Evolutionary conservation across 2,888 invertebrate genomes (phyloP), one percentile per base, ranked within the genome.

Genomic region (Agelastica alni): DNA sequence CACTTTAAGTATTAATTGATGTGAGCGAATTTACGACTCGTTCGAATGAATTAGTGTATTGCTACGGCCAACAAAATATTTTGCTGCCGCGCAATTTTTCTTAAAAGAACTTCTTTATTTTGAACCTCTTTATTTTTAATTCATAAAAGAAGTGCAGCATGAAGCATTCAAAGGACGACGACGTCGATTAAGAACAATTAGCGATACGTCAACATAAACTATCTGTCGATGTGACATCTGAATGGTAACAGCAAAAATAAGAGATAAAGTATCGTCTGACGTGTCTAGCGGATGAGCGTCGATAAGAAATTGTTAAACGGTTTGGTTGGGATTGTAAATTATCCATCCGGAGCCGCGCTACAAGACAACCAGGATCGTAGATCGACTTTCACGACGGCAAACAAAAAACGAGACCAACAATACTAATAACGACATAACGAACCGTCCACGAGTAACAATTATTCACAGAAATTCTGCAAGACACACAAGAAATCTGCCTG

Each of bases 251-350:
- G n/a, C 48, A 36, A 31, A 46, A 39, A 56, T 45, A 53, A 60
- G 49, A 60, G 54, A 60, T 60, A 57, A 54, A 60, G 49, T 52
- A 52, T 53, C 52, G 54, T 47, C 9, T 52, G 26, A 44, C 53
- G 56, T 45, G 48, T 42, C 34, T 49, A 31, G 41, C 43, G 39
- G 51, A n/a, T n/a, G n/a, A 41, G 49, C 46, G 51, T 57, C 57
- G 54, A 60, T 59, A 59, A 56, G 46, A 45, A 51, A 55, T 58
- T 48, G 58, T 45, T 58, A 58, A 60, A 55, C 49, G 58, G 37
- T 43, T 44, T 45, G 48, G 44, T 48, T 45, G n/a, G 31, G 49
- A 48, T 56, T 58, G 60, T 56, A 53, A 56, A 58, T 60, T 45
- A 36, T 45, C 45, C 42, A 45, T 51, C 45, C n/a, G 14, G 14